Evolutionary conservation across 2,888 invertebrate species (phyloP).

Genomic region (Chloromyia formosa): DNA sequence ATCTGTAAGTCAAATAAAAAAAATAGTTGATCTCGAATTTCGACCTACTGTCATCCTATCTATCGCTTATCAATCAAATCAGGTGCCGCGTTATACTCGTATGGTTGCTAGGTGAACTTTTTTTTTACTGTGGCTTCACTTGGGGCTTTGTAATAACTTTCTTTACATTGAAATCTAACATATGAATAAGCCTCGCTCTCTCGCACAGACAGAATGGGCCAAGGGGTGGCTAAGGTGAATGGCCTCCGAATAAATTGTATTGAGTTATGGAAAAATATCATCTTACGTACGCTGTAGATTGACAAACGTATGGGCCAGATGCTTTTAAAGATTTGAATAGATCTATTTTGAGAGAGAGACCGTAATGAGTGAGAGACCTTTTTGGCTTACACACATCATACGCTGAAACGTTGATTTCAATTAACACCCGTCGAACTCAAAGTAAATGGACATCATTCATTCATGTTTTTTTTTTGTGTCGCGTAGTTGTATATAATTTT

Average conservation of each 20-base stretch:
- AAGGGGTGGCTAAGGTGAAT: constrained; percentile 33
- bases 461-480: constrained; percentile 3
- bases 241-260: constrained; percentile 37
- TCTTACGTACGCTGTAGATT: not conserved
- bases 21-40: too few relatives aligned
- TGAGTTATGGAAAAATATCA: constrained; percentile 34
- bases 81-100: not conserved
- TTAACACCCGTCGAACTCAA: constrained; percentile 24
- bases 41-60: not conserved
- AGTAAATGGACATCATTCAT: constrained; percentile 8
- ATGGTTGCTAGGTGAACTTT: constrained; percentile 21
- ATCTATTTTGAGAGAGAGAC: constrained; percentile 3
- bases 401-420: constrained; percentile 8
- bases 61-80: not conserved
- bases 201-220: not conserved
- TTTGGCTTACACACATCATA: not conserved
- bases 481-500: not conserved
- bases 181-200: not conserved
- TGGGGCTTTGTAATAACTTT: not conserved
- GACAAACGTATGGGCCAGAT: constrained; percentile 13
- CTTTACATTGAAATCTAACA: constrained; percentile 17
- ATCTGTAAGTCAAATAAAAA: too few relatives aligned
- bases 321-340: constrained; percentile 15
- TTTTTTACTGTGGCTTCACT: too few relatives aligned
- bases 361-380: too few relatives aligned